Evolutionary conservation across 1,140 invertebrate species (phyloP), one percentile per base, ranked within the genome.

Genomic region (Polypedilum vanderplanki): DNA sequence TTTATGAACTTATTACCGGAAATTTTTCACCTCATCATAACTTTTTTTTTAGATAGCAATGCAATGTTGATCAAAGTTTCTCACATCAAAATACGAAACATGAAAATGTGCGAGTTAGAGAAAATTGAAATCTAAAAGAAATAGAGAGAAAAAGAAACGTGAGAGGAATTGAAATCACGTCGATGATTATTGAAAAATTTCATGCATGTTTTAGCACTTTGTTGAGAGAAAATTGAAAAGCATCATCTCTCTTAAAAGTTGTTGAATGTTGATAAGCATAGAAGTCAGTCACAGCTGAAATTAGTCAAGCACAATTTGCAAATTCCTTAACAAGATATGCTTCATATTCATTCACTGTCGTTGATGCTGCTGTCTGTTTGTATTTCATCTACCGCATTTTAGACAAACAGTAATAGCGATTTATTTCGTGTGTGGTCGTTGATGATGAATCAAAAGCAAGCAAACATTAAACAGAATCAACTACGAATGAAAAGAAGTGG

Each of bases 251-350:
- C n/a, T n/a, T n/a, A 46, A 46, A 46, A 46, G 1, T 1, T 10
- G 1, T 1, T 3, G 15, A 46, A 46, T n/a, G n/a, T n/a, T n/a
- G n/a, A n/a, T n/a, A 46, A 46, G 2, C 41, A 46, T 46, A n/a
- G n/a, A n/a, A n/a, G n/a, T 8, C 41, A 46, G 41, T 10, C 9
- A 46, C 15, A 10, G 41, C 1, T 1, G 41, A 15, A 46, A 46
- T 46, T 46, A 46, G 41, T 46, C 41, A 46, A 46, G 41, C 41
- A 46, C 41, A 46, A 46, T 46, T 46, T 46, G 41, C 41, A 46
- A 8, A 46, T n/a, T n/a, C n/a, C n/a, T n/a, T n/a, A n/a, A n/a
- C n/a, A n/a, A n/a, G n/a, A n/a, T n/a, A n/a, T n/a, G n/a, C n/a
- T n/a, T n/a, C n/a, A n/a, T n/a, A n/a, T n/a, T n/a, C n/a, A n/a